Conservation (phyloP, 2,888 invertebrate genomes). For the Nasonia oneida region DNA sequence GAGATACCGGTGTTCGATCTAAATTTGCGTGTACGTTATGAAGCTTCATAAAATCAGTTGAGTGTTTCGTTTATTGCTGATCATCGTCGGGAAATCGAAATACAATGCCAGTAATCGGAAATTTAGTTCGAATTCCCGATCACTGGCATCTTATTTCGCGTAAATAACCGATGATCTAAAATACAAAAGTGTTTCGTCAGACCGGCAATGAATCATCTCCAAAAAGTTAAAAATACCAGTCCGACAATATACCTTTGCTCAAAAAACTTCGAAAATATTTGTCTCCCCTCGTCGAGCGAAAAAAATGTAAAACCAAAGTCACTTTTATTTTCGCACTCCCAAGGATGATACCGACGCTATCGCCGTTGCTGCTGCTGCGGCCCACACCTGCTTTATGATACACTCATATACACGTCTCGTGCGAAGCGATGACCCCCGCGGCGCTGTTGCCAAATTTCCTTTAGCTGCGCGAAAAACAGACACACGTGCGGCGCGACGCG, state of each 20-base stretch:
- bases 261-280: not conserved
- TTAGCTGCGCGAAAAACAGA: not conserved
- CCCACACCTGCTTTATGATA: not conserved
- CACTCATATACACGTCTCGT: not conserved
- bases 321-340: not conserved
- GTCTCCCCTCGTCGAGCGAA: not conserved
- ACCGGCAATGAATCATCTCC: not conserved
- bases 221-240: not conserved
- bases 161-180: no score
- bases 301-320: not conserved
- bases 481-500: not conserved
- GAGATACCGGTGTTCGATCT: no score
- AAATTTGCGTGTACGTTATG: no score
- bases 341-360: not conserved
- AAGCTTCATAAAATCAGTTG: no score
- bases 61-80: no score
- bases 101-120: no score
- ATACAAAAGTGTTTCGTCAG: not conserved
- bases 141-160: no score
- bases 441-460: constrained; percentile 22
- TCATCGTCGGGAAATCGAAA: no score
- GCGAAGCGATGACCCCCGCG: constrained; percentile 13
- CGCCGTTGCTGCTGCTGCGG: not conserved
- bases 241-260: not conserved
- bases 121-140: no score